Percentiles rank a stretch among this genome's conserved stretches.
phyloP scores from a whole-genome alignment of 2,113 vertebrate species.

The Mesitornis unicolor region DNA sequence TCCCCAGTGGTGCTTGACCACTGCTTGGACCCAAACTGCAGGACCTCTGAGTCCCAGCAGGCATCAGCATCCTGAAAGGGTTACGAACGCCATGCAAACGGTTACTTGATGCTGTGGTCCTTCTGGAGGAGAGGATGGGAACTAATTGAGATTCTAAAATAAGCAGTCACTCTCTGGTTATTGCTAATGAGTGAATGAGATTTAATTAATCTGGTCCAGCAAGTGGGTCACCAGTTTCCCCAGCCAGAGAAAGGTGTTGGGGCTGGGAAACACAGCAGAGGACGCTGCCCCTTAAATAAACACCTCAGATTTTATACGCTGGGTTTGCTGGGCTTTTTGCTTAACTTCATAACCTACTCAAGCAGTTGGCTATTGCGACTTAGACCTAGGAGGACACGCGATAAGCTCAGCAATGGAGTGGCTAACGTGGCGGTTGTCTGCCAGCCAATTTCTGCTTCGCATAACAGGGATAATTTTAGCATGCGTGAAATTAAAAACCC shows the following conservation, averaged over 20 bases:
- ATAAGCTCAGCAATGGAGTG: rapidly evolving
- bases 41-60: rapidly evolving
- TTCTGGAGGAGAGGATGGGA: constrained; percentile 9
- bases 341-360: neutral
- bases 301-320: neutral
- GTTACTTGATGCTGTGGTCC: neutral
- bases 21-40: neutral
- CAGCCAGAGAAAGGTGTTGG: neutral
- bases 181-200: constrained; percentile 9
- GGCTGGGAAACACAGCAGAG: neutral
- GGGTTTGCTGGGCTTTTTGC: neutral
- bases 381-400: rapidly evolving
- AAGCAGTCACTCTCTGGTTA: neutral
- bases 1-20: neutral
- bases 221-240: constrained; percentile 20
- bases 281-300: neutral
- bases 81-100: rapidly evolving
- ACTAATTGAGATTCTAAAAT: constrained; percentile 55
- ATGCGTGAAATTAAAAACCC: neutral
- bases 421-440: rapidly evolving
- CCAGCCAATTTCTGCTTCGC: neutral
- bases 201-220: constrained; percentile 50
- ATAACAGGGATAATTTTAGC: neutral
- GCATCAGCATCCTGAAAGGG: neutral
- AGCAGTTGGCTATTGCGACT: neutral